Evolutionary conservation across 2,113 vertebrate genomes (phyloP).

Genomic region (Melanostigma gelatinosum): DNA sequence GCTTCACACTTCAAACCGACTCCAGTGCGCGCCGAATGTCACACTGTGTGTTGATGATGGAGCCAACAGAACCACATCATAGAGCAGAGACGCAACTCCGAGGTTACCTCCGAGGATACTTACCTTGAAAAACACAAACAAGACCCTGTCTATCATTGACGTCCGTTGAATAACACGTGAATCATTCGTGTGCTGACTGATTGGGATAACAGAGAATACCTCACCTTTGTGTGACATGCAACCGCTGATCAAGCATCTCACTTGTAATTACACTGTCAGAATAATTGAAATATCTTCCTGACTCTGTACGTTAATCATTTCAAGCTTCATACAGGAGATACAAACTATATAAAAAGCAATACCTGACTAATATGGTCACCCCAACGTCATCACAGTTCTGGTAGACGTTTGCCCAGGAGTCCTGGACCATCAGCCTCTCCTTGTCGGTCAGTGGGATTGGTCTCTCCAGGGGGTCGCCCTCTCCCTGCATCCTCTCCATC

Average conservation of each 20-base stretch:
- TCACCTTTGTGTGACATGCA: neutral
- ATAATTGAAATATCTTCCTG: neutral
- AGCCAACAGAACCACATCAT: neutral
- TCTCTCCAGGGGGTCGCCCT: conserved; percentile 67
- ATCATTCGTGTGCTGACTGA: neutral
- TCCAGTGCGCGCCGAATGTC: neutral
- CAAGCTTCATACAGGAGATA: neutral
- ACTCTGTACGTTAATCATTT: neutral
- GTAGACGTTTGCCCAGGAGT: conserved; percentile 80
- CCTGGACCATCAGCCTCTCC: conserved; percentile 76
- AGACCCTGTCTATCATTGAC: too few species aligned
- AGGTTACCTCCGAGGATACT: too few species aligned
- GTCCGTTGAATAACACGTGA: neutral
- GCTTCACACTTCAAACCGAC: too few species aligned
- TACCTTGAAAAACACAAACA: neutral
- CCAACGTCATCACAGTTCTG: conserved; percentile 77
- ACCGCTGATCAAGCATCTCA: neutral
- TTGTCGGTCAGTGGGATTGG: conserved; percentile 74
- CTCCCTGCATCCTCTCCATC: conserved; percentile 77
- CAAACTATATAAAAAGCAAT: conserved; percentile 25
- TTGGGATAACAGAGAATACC: neutral
- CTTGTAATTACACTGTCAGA: neutral
- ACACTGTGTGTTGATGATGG: neutral
- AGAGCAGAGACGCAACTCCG: too few species aligned
- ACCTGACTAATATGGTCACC: conserved; percentile 82